These are phyloP conservation scores for Euglossa dilemma DNA, from an alignment of 1,140 invertebrate species.

Conservation along the genomic window DNA sequence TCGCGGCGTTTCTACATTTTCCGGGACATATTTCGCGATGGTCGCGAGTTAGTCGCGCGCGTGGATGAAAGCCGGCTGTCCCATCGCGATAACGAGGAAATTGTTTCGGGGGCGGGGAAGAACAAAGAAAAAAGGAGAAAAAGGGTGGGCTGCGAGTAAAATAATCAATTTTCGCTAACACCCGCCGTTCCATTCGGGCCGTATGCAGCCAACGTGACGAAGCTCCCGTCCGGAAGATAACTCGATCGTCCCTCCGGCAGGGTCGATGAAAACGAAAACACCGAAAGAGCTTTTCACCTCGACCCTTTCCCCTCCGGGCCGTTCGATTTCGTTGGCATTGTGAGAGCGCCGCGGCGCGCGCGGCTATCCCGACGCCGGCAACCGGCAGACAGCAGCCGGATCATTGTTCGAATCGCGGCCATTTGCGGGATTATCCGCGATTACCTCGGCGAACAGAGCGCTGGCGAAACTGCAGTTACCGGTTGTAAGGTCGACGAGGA, in stretches of 20 bases:
- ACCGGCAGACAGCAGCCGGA: not conserved
- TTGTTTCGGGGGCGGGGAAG: no score
- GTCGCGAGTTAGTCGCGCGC: no score
- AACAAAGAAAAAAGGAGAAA: no score
- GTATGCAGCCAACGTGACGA: not conserved
- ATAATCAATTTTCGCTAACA: not conserved
- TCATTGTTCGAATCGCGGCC: conserved; percentile 13
- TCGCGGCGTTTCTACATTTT: no score
- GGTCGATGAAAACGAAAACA: conserved; percentile 24
- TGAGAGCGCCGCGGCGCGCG: no score
- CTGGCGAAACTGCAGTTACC: not conserved
- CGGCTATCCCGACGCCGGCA: not conserved
- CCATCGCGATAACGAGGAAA: no score
- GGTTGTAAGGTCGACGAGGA: not conserved
- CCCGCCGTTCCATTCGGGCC: no score
- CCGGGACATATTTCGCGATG: no score
- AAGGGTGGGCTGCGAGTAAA: not conserved
- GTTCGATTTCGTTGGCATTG: conserved; percentile 31
- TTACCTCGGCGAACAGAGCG: conserved; percentile 1
- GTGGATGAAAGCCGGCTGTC: no score
- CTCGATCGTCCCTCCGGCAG: not conserved
- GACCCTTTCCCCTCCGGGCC: not conserved
- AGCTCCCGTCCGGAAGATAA: not conserved
- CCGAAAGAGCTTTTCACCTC: not conserved
- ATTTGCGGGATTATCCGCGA: conserved; percentile 20